phyloP scores from a whole-genome alignment of 1,140 invertebrate species.

The Paraescarpia echinospica region DNA sequence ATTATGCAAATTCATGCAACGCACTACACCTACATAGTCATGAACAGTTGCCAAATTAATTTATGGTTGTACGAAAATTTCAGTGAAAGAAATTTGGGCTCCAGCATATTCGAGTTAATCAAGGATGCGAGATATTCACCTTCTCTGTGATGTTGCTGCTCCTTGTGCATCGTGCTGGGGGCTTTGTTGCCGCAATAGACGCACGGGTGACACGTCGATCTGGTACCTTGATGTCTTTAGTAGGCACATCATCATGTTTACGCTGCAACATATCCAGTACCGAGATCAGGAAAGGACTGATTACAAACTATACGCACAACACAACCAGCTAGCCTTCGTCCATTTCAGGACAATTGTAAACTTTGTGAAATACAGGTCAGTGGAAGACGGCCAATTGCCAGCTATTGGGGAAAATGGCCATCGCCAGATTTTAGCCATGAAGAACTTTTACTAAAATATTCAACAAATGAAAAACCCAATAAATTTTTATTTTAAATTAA shows the following conservation, averaged over 20 bases:
- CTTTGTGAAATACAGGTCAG: too few relatives aligned
- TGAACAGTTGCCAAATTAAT: neutral
- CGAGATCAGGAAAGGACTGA: neutral
- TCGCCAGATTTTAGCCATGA: too few relatives aligned
- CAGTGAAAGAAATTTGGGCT: neutral
- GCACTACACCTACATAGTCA: neutral
- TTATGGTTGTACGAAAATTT: neutral
- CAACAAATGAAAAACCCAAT: too few relatives aligned
- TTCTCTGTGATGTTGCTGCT: neutral
- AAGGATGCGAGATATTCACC: neutral
- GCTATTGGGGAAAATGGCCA: too few relatives aligned
- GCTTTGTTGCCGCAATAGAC: neutral
- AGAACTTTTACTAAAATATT: too few relatives aligned
- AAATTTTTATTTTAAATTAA: too few relatives aligned
- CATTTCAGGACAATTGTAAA: too few relatives aligned
- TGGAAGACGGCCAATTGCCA: too few relatives aligned
- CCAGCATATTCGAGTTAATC: neutral
- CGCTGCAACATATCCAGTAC: neutral
- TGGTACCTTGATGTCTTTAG: too few relatives aligned
- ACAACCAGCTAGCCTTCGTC: too few relatives aligned
- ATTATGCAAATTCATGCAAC: too few relatives aligned
- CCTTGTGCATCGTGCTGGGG: neutral
- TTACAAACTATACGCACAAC: conserved; percentile 9
- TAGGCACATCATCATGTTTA: too few relatives aligned
- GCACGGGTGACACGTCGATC: neutral